These are phyloP conservation scores for Arvicanthis niloticus DNA, from an alignment of 2,113 vertebrate species.

Conservation along the genomic window DNA sequence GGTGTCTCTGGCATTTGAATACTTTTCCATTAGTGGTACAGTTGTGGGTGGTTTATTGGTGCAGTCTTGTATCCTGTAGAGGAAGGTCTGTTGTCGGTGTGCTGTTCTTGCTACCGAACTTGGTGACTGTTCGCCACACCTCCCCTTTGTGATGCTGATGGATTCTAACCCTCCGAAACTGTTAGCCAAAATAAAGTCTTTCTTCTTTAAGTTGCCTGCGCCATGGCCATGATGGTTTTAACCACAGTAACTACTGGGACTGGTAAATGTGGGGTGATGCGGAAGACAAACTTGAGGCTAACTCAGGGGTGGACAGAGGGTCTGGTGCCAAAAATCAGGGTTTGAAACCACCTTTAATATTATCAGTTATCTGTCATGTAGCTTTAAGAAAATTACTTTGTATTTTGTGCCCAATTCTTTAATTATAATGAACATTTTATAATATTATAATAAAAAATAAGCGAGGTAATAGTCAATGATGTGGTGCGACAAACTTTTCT, in stretches of 20 bases:
- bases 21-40: background rate
- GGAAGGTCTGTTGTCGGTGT: background rate
- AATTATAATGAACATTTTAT: background rate
- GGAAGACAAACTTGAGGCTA: no score
- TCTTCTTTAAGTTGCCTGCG: background rate
- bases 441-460: background rate
- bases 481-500: background rate
- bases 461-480: background rate
- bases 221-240: background rate
- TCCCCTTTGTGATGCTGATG: no score
- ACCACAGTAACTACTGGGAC: background rate
- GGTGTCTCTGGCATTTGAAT: background rate
- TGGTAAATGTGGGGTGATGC: background rate
- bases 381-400: background rate
- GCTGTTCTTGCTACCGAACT: accelerated
- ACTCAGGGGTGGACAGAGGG: background rate
- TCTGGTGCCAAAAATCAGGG: background rate
- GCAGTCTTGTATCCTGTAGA: no score
- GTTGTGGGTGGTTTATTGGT: background rate
- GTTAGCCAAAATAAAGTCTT: background rate
- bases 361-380: background rate
- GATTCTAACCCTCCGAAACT: background rate
- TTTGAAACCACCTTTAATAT: background rate
- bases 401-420: background rate
- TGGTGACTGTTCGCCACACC: background rate